A percentile compares a stretch with the other conserved stretches of the same genome.
phyloP scores from a whole-genome alignment of 2,113 vertebrate genomes.

The Rhinoderma darwinii region DNA sequence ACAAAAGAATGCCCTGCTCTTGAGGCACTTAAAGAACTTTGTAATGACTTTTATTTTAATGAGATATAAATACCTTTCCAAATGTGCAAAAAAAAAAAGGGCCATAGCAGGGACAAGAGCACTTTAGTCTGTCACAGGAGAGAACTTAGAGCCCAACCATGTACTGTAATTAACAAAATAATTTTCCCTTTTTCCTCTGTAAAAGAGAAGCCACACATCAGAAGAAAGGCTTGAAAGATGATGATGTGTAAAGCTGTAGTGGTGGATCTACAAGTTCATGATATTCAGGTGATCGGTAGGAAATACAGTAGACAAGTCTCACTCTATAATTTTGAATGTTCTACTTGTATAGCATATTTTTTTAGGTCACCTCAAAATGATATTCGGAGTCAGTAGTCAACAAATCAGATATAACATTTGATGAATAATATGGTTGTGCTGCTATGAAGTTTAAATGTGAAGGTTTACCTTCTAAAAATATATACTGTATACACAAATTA shows the following conservation, averaged over 20 bases:
- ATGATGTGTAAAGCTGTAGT: not conserved
- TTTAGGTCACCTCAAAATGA: not conserved
- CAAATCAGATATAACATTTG: constrained; percentile 13
- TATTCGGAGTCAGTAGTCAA: not conserved
- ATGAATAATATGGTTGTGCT: not conserved
- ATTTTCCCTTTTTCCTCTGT: not conserved
- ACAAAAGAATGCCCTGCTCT: constrained; percentile 57
- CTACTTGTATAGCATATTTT: not conserved
- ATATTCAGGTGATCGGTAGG: not conserved
- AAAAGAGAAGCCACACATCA: not conserved
- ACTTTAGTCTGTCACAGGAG: constrained; percentile 13
- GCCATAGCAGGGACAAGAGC: constrained; percentile 17
- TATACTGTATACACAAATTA: not conserved
- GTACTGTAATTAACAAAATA: not conserved
- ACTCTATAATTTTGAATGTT: not conserved
- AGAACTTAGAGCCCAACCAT: not conserved
- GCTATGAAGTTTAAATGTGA: constrained; percentile 10
- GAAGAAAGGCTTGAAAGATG: not conserved
- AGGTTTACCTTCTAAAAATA: constrained; percentile 14
- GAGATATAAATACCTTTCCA: constrained; percentile 59
- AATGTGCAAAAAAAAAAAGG: not conserved
- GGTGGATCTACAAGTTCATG: not conserved
- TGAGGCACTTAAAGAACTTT: constrained; percentile 62
- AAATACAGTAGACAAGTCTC: not conserved
- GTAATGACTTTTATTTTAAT: constrained; percentile 65